A percentile compares a stretch with the other conserved stretches of the same genome.
These are phyloP conservation scores for Acrobasis consociella DNA, from an alignment of 2,888 invertebrate species.

Conservation along the genomic window DNA sequence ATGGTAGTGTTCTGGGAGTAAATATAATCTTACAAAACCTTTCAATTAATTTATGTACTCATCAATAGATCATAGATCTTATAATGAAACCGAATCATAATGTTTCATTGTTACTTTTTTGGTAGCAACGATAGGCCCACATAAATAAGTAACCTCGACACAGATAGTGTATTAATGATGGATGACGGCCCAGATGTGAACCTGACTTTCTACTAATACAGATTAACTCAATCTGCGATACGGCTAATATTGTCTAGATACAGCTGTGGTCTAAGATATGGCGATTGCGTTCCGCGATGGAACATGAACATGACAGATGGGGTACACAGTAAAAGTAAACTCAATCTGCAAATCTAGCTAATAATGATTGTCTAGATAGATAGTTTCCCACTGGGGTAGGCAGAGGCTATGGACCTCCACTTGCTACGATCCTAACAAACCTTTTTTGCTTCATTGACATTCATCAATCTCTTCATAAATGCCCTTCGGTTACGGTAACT, in stretches of 20 bases:
- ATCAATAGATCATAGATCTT: background rate
- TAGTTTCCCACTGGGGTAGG: too few species aligned
- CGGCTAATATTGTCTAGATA: constrained; percentile 11
- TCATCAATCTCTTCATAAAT: too few species aligned
- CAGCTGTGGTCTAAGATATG: constrained; percentile 2
- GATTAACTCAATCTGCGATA: constrained; percentile 49
- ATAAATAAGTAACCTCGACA: constrained; percentile 18
- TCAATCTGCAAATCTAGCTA: too few species aligned
- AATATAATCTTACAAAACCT: too few species aligned
- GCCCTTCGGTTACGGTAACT: too few species aligned
- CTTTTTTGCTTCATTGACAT: too few species aligned
- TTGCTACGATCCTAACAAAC: too few species aligned
- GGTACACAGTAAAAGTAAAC: background rate
- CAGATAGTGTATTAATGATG: constrained; percentile 29
- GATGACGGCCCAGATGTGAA: constrained; percentile 27
- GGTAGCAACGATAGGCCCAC: constrained; percentile 3
- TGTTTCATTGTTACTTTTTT: constrained; percentile 18
- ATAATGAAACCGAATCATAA: background rate
- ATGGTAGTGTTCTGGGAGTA: too few species aligned
- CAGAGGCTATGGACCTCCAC: too few species aligned
- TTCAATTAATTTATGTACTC: too few species aligned
- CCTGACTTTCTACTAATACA: constrained; percentile 48
- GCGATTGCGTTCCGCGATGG: background rate
- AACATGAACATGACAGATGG: background rate
- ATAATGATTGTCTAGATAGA: too few species aligned